phyloP scores from a whole-genome alignment of 2,113 vertebrate species.

The Vanacampus margaritifer region DNA sequence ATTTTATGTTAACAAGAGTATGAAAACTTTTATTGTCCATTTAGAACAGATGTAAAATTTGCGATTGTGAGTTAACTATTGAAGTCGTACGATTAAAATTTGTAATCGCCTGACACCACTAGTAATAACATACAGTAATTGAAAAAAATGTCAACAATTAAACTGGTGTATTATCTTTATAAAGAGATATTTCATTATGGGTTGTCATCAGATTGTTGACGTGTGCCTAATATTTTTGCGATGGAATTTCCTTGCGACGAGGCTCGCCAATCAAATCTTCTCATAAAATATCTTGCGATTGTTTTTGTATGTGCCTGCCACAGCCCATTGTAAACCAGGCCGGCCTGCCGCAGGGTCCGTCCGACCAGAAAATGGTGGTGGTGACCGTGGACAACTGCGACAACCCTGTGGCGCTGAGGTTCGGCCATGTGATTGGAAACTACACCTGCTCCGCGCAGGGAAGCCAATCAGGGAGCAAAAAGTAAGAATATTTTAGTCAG shows the following conservation, averaged over 20 bases:
- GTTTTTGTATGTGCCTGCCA: constrained; percentile 12
- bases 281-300: neutral
- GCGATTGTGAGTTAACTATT: too few species aligned
- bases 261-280: neutral
- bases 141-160: too few species aligned
- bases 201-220: neutral
- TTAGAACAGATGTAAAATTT: too few species aligned
- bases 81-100: too few species aligned
- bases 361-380: constrained; percentile 88
- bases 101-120: too few species aligned
- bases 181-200: too few species aligned
- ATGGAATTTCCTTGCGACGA: neutral
- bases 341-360: constrained; percentile 87
- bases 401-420: constrained; percentile 82
- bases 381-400: constrained; percentile 91
- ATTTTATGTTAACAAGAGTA: too few species aligned
- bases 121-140: too few species aligned
- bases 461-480: constrained; percentile 89
- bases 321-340: constrained; percentile 84
- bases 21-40: too few species aligned
- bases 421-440: constrained; percentile 82
- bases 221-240: neutral
- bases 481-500: constrained; percentile 68
- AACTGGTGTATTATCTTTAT: too few species aligned
- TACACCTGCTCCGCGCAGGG: constrained; percentile 91